Conservation (phyloP, 1,140 invertebrate species). For the Diprion similis region DNA sequence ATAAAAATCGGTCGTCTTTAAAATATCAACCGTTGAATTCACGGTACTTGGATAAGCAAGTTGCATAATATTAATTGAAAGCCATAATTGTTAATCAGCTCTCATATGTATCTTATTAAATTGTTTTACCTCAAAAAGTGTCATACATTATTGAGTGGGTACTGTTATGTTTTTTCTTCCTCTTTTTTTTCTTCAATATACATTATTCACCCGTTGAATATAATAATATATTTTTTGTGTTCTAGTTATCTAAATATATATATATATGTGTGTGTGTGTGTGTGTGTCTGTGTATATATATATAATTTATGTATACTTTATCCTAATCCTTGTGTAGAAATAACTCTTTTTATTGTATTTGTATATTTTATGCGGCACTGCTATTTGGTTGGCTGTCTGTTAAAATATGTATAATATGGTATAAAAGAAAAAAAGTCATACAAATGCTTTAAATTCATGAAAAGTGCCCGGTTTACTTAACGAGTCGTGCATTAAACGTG, state of each 20-base stretch:
- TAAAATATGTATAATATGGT: not conserved
- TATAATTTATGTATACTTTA: slow-evolving; percentile 39
- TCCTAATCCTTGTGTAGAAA: slow-evolving; percentile 55
- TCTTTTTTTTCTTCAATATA: not conserved
- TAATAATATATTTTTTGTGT: slow-evolving; percentile 39
- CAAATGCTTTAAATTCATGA: too few relatives aligned
- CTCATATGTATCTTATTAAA: too few relatives aligned
- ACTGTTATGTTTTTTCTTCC: not conserved
- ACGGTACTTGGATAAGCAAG: too few relatives aligned
- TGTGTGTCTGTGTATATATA: slow-evolving; percentile 40
- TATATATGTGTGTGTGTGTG: slow-evolving; percentile 48
- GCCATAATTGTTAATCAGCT: too few relatives aligned
- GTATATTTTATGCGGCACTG: slow-evolving; percentile 27
- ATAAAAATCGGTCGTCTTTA: too few relatives aligned
- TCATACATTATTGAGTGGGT: not conserved
- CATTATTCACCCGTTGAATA: slow-evolving; percentile 12
- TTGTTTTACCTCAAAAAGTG: not conserved
- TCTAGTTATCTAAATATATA: slow-evolving; percentile 57
- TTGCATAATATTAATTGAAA: too few relatives aligned
- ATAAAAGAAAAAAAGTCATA: too few relatives aligned
- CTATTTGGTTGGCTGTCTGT: slow-evolving; percentile 41
- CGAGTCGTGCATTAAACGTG: not conserved
- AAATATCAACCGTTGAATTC: too few relatives aligned
- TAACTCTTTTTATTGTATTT: slow-evolving; percentile 46
- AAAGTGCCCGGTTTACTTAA: too few relatives aligned